phyloP scores from a whole-genome alignment of 2,113 vertebrate genomes.

The Nothocercus nigrocapillus region DNA sequence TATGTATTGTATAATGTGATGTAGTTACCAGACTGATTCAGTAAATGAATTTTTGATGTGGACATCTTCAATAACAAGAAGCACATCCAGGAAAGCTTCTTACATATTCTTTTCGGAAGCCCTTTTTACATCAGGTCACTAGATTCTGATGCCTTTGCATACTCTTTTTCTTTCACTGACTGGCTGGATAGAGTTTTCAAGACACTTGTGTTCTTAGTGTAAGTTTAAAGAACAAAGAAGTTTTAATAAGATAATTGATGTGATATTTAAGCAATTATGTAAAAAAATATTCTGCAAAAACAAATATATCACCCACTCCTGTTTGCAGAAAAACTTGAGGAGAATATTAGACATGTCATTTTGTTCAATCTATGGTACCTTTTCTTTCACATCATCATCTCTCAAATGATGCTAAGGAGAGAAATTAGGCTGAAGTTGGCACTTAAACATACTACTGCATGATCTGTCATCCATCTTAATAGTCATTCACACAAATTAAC shows the following conservation, averaged over 20 bases:
- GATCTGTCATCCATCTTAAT: neutral
- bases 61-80: neutral
- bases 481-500: neutral
- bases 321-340: neutral
- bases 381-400: neutral
- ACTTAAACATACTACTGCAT: neutral
- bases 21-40: neutral
- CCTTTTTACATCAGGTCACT: neutral
- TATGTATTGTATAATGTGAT: neutral
- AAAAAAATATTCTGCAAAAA: neutral
- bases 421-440: neutral
- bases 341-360: neutral
- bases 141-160: neutral
- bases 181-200: neutral
- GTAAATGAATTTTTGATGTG: neutral
- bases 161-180: neutral
- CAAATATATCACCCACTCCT: neutral
- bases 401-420: neutral
- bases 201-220: neutral
- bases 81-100: neutral
- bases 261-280: neutral
- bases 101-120: neutral
- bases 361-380: neutral
- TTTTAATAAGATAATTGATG: neutral
- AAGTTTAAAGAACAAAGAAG: neutral